Conservation (phyloP, 2,888 invertebrate genomes). For the Sarcophaga carnaria region DNA sequence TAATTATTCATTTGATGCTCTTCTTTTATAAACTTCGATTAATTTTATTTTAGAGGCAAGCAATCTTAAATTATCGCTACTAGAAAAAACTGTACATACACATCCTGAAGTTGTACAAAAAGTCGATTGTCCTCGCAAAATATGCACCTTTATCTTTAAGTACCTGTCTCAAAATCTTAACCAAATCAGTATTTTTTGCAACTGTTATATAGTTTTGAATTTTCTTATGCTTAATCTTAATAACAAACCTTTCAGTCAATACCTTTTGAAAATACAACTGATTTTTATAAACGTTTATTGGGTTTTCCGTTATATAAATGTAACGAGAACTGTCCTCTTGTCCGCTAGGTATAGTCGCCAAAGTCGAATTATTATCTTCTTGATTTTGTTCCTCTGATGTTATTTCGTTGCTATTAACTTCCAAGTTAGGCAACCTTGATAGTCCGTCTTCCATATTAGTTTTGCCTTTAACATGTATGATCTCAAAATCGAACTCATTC, state of each 20-base stretch:
- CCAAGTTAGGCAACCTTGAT: too few relatives aligned
- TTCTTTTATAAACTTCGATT: slow-evolving; percentile 8
- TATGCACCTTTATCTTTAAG: slow-evolving; percentile 13
- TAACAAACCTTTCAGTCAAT: not conserved
- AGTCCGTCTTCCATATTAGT: too few relatives aligned
- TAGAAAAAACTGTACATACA: too few relatives aligned
- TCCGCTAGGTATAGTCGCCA: not conserved
- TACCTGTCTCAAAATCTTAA: not conserved
- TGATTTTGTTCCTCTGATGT: too few relatives aligned
- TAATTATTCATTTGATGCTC: slow-evolving; percentile 21
- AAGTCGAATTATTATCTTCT: too few relatives aligned
- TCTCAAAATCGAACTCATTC: slow-evolving; percentile 39
- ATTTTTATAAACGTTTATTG: not conserved
- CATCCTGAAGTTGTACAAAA: slow-evolving; percentile 12
- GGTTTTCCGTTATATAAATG: slow-evolving; percentile 12
- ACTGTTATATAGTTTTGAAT: not conserved
- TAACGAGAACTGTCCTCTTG: not conserved
- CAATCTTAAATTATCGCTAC: too few relatives aligned
- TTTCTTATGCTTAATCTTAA: not conserved
- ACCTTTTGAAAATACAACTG: slow-evolving; percentile 1
- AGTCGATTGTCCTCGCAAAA: slow-evolving; percentile 5
- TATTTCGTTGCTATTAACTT: too few relatives aligned
- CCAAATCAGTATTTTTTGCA: not conserved
- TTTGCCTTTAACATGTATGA: not conserved
- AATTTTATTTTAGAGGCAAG: not conserved